Conservation (phyloP, 2,113 vertebrate species). For the Nansenia antarctica region DNA sequence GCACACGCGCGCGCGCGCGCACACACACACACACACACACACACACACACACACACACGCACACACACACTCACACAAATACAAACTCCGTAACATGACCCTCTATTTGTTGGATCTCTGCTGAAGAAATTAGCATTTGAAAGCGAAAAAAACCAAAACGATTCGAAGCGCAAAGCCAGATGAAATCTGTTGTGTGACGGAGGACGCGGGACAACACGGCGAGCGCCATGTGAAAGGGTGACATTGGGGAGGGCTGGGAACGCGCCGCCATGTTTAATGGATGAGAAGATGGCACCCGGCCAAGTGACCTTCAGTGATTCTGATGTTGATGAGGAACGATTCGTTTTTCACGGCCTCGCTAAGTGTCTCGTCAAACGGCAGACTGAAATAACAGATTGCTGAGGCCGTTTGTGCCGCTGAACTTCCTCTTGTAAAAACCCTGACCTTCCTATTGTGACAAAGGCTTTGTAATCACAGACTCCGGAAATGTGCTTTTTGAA, state of each 20-base stretch:
- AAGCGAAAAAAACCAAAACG: background rate
- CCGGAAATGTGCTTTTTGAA: background rate
- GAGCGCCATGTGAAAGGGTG: slow-evolving; percentile 6
- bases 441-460: background rate
- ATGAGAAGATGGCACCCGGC: background rate
- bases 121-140: background rate
- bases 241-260: slow-evolving; percentile 30
- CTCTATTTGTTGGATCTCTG: background rate
- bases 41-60: too few relatives aligned
- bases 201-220: too few relatives aligned
- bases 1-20: too few relatives aligned
- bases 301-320: background rate
- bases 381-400: background rate
- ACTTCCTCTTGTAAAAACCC: background rate
- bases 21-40: too few relatives aligned
- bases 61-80: too few relatives aligned
- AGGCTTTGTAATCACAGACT: background rate
- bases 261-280: slow-evolving; percentile 14
- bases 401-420: background rate
- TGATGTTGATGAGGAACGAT: background rate
- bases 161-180: background rate
- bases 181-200: background rate
- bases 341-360: background rate
- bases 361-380: background rate
- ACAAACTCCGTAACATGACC: background rate